A percentile compares a stretch with the other conserved stretches of the same genome.
phyloP scores from a whole-genome alignment of 2,888 invertebrate genomes.

The Sepiola atlantica region DNA sequence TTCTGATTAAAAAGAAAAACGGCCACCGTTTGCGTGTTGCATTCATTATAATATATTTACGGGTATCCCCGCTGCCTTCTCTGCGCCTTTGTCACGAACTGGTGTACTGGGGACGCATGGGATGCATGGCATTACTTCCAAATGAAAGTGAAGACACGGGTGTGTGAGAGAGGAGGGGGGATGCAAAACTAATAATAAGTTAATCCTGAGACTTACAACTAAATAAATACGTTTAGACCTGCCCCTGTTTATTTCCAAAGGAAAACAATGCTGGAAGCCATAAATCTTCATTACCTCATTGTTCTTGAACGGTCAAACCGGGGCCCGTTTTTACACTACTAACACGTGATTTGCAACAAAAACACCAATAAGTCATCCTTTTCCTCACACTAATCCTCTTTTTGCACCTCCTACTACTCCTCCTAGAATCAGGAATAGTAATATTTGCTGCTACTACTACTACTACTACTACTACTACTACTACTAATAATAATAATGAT shows the following conservation, averaged over 20 bases:
- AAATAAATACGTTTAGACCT: not conserved
- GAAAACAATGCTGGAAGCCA: not conserved
- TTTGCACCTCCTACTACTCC: too few relatives aligned
- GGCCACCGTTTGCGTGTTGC: not conserved
- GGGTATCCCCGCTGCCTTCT: not conserved
- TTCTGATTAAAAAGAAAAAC: too few relatives aligned
- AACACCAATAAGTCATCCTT: not conserved
- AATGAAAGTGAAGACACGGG: not conserved
- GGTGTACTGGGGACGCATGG: not conserved
- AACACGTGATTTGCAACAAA: not conserved
- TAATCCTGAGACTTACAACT: not conserved
- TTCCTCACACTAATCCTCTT: too few relatives aligned
- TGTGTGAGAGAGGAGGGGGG: too few relatives aligned
- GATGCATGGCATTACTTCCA: not conserved
- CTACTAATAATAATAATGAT: too few relatives aligned
- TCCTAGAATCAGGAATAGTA: too few relatives aligned
- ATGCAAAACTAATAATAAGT: not conserved
- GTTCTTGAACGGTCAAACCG: not conserved
- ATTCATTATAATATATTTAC: not conserved
- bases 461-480: not conserved
- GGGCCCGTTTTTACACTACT: not conserved
- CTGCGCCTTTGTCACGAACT: not conserved
- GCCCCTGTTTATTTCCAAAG: not conserved
- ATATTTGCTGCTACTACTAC: too few relatives aligned
- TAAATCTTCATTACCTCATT: not conserved